phyloP scores from a whole-genome alignment of 1,140 invertebrate genomes.

The Eriosoma lanigerum region DNA sequence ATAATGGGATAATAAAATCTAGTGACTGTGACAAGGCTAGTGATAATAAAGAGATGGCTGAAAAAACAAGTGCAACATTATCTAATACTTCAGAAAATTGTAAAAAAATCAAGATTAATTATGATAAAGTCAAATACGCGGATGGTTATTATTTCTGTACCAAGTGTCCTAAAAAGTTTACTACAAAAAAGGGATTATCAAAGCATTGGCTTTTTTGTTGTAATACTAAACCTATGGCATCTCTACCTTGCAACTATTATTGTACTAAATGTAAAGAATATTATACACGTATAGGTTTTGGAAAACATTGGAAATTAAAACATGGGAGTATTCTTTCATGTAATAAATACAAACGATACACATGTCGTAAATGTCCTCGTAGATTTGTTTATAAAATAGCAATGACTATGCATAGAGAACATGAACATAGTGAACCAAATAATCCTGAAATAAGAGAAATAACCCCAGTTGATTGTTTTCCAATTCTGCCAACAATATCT shows the following conservation, averaged over 20 bases:
- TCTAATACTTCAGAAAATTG: not conserved
- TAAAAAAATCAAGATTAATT: not conserved
- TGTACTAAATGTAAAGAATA: slow-evolving; percentile 43
- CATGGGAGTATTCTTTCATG: slow-evolving; percentile 24
- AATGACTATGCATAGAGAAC: slow-evolving; percentile 20
- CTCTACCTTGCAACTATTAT: slow-evolving; percentile 7
- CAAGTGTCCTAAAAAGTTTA: slow-evolving; percentile 27
- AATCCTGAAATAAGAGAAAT: not conserved
- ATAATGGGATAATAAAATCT: not conserved
- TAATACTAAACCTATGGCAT: not conserved
- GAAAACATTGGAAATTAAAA: not conserved
- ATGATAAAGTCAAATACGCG: not conserved
- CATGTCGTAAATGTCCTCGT: not conserved
- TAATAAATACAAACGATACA: not conserved
- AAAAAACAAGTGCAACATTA: not conserved
- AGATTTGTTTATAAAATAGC: slow-evolving; percentile 30
- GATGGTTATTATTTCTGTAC: not conserved
- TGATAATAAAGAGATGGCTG: not conserved
- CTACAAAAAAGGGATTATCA: not conserved
- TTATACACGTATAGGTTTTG: not conserved
- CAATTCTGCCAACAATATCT: not conserved
- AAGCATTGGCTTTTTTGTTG: not conserved
- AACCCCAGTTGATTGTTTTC: not conserved
- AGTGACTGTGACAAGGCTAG: not conserved
- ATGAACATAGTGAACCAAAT: not conserved